Evolutionary conservation across 1,140 invertebrate genomes (phyloP).

Genomic region (Hyles vespertilio): DNA sequence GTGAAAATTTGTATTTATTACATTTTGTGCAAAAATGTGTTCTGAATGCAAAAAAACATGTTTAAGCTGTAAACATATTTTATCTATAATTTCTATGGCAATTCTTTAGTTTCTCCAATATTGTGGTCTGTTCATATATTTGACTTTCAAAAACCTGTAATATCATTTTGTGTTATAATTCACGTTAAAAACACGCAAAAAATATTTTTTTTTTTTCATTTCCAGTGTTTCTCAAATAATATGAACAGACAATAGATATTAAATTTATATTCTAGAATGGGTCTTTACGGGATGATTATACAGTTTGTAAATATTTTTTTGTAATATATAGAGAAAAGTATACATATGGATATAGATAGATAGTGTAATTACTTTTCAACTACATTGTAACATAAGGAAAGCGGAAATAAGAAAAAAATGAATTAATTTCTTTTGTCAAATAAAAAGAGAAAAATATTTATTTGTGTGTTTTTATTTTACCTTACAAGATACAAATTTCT

Average conservation of each 20-base stretch:
- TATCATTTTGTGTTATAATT: too few species aligned
- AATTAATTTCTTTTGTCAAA: conserved; percentile 75
- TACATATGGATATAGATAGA: conserved; percentile 70
- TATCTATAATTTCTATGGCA: conserved; percentile 41
- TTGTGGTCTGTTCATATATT: conserved; percentile 31
- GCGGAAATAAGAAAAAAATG: conserved; percentile 62
- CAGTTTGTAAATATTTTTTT: conserved; percentile 65
- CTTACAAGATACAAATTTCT: too few species aligned
- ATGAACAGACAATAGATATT: conserved; percentile 29
- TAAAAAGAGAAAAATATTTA: conserved; percentile 63
- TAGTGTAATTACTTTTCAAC: conserved; percentile 69
- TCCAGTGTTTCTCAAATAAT: conserved; percentile 13
- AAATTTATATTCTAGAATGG: conserved; percentile 38
- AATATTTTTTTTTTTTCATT: conserved; percentile 5
- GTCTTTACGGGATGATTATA: conserved; percentile 57
- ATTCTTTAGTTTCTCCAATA: conserved; percentile 34
- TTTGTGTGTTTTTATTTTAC: conserved; percentile 46
- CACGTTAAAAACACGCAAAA: too few species aligned
- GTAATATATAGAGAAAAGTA: conserved; percentile 69
- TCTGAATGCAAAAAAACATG: conserved; percentile 38
- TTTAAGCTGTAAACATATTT: conserved; percentile 34
- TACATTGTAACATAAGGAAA: conserved; percentile 67
- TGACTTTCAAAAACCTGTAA: too few species aligned
- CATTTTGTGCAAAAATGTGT: conserved; percentile 54
- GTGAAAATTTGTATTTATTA: conserved; percentile 47